phyloP scores from a whole-genome alignment of 1,140 invertebrate genomes.

The Dolichoris vasculosae region DNA sequence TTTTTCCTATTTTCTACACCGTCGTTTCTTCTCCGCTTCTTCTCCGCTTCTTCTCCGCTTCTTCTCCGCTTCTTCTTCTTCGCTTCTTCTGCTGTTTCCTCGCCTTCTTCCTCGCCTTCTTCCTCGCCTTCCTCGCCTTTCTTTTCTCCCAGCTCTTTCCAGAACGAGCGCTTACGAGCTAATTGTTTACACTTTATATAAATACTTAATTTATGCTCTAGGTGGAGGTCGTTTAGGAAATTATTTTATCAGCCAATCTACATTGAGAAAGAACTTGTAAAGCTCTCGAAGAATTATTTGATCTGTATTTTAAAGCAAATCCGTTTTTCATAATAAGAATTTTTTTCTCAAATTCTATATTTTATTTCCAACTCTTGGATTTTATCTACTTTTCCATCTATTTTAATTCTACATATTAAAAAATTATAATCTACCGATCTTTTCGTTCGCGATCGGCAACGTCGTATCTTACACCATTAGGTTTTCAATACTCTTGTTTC shows the following conservation, averaged over 20 bases:
- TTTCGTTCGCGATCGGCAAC: not conserved
- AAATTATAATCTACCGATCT: not conserved
- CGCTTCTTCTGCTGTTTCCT: not conserved
- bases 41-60: not conserved
- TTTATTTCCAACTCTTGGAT: not conserved
- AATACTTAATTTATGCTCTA: slow-evolving; percentile 23
- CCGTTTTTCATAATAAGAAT: not conserved
- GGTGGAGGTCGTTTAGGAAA: not conserved
- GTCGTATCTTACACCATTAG: no score
- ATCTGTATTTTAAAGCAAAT: not conserved
- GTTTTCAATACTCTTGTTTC: no score
- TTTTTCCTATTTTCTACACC: not conserved
- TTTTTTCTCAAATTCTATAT: not conserved
- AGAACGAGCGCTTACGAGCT: not conserved
- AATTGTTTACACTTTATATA: slow-evolving; percentile 40
- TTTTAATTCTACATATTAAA: not conserved
- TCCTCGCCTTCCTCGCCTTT: not conserved
- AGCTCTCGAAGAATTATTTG: not conserved
- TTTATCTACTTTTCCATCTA: no score
- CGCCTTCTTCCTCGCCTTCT: not conserved
- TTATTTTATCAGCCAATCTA: slow-evolving; percentile 1
- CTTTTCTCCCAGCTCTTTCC: not conserved
- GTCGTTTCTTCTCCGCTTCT: not conserved
- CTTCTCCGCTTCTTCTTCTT: not conserved
- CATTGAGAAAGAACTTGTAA: slow-evolving; percentile 12